phyloP scores from a whole-genome alignment of 1,140 invertebrate species.

The Reticulitermes speratus region DNA sequence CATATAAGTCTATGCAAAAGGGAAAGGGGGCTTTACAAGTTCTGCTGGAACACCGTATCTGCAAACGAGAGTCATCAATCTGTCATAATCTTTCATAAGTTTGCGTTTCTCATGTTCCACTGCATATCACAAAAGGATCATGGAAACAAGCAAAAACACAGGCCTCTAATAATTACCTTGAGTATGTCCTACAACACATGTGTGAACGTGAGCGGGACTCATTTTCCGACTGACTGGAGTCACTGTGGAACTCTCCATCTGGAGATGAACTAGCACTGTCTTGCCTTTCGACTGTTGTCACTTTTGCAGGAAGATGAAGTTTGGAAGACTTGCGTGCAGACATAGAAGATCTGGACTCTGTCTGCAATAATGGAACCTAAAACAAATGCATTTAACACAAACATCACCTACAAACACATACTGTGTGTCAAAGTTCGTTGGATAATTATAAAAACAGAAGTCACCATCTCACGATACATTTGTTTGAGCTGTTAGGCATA shows the following conservation, averaged over 20 bases:
- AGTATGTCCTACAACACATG: not conserved
- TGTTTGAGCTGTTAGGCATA: too few species aligned
- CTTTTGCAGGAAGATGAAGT: slow-evolving; percentile 45
- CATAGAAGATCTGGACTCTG: slow-evolving; percentile 51
- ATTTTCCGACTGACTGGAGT: slow-evolving; percentile 50
- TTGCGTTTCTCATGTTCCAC: too few species aligned
- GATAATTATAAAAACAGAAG: not conserved
- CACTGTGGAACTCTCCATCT: slow-evolving; percentile 46
- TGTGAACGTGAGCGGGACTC: not conserved
- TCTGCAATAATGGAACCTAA: slow-evolving; percentile 47
- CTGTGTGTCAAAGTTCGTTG: not conserved
- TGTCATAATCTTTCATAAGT: too few species aligned
- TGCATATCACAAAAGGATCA: not conserved
- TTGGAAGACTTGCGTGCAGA: slow-evolving; percentile 52
- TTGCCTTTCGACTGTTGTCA: slow-evolving; percentile 47
- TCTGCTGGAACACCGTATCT: too few species aligned
- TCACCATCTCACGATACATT: not conserved
- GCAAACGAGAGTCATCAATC: too few species aligned
- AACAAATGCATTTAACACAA: slow-evolving; percentile 5
- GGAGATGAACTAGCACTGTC: slow-evolving; percentile 54
- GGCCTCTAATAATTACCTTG: not conserved
- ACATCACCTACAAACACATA: too few species aligned
- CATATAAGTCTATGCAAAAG: too few species aligned
- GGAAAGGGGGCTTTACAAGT: too few species aligned
- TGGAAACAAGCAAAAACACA: not conserved